Base-by-base conservation (phyloP, 2,113 vertebrate species). In the Rhipidura dahli region DNA sequence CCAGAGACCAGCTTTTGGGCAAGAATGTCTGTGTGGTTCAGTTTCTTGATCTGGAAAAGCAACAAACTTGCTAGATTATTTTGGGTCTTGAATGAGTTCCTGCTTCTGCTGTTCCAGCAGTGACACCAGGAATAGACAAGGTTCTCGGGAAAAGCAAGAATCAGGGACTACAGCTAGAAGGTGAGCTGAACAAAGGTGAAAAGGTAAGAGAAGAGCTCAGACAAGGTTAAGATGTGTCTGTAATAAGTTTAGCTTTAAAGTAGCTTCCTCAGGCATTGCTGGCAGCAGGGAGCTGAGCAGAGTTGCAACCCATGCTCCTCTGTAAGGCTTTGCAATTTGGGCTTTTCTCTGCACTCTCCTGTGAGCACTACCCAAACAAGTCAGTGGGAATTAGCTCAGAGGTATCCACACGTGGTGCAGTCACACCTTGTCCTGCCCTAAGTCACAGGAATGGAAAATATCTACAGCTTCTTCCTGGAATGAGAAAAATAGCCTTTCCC, bases 401-500 rank as follows among this genome's bases (percentile, higher is more conserved):
- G 72, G 68, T 68, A 64, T 78, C 77, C 53, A 75, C 51, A 89
- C 1, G 0, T 1, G 0, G 31, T 59, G 17, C 21, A 87, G 93
- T 89, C 86, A 96, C 89, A 95, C 94, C 89, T 93, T 68, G 86
- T 94, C 76, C 87, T 95, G 80, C 72, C 79, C n/a, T 68, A 75
- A 96, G 83, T 96, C 56, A 94, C 81, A 84, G 22, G 89, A 94
- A 94, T 84, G 94, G 91, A 94, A 97, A 96, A 94, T 72, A 91
- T 85, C 94, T 72, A 27, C 91, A 87, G 16, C 53, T 94, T 73
- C 81, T 94, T 96, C 94, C 95, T 95, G 91, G 85, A 94, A 95
- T 66, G 75, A 85, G 70, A 90, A 93, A 94, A 96, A 90, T 85
- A 94, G 10, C 69, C 31, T 89, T 92, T 87, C 77, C 69, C 89